These are phyloP conservation scores for Turritopsis rubra DNA, from an alignment of 30 jellyfish, hydroid and myxozoan genomes.

Conservation along the genomic window DNA sequence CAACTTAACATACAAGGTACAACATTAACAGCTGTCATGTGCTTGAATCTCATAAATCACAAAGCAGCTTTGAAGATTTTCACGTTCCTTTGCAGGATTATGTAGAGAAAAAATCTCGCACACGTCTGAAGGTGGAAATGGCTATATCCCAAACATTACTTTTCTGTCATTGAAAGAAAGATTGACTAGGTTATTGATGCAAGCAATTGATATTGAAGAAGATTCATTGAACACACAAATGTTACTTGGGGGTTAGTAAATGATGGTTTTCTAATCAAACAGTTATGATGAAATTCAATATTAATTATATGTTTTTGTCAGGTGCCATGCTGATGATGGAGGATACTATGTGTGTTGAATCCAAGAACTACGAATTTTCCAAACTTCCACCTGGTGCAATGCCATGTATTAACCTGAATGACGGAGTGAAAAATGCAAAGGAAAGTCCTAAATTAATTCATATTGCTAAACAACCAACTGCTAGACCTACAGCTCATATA, in stretches of 20 bases:
- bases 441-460: slow-evolving; percentile 26
- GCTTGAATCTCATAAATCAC: not conserved
- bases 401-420: slow-evolving; percentile 26
- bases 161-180: slow-evolving; percentile 65
- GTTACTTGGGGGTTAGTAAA: slow-evolving; percentile 85
- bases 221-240: slow-evolving; percentile 80
- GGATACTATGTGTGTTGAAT: slow-evolving; percentile 82
- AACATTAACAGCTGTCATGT: not conserved
- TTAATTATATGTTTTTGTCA: slow-evolving; percentile 3
- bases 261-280: not conserved
- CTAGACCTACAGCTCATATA: not conserved
- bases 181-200: slow-evolving; percentile 57
- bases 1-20: slow-evolving; percentile 62
- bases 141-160: slow-evolving; percentile 36
- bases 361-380: slow-evolving; percentile 4
- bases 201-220: slow-evolving; percentile 80
- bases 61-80: not conserved
- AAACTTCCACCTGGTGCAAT: slow-evolving; percentile 7
- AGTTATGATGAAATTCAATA: not conserved
- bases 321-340: slow-evolving; percentile 85
- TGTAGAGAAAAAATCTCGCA: slow-evolving; percentile 22
- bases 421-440: not conserved
- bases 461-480: slow-evolving; percentile 18
- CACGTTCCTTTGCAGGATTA: slow-evolving; percentile 9
- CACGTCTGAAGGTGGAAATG: slow-evolving; percentile 31